Percentiles rank a stretch among this genome's conserved stretches.
phyloP scores from a whole-genome alignment of 2,113 vertebrate species.

The Picathartes gymnocephalus region DNA sequence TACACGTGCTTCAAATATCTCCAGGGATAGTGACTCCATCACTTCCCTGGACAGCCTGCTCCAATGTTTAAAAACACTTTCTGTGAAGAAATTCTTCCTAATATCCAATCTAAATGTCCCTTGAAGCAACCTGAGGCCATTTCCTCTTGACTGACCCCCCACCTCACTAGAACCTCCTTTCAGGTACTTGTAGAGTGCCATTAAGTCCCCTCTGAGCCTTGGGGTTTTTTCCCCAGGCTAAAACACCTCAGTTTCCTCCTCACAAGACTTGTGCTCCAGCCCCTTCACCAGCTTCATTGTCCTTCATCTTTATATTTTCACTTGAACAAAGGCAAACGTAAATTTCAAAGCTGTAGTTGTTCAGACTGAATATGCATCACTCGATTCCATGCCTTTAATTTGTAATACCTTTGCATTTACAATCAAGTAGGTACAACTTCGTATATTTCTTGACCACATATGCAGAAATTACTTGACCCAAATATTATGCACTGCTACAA shows the following conservation, averaged over 20 bases:
- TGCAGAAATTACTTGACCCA: background rate
- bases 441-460: background rate
- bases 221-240: background rate
- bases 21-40: background rate
- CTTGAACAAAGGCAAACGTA: background rate
- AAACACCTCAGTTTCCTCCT: background rate
- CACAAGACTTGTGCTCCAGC: background rate
- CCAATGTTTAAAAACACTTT: background rate
- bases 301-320: background rate
- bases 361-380: background rate
- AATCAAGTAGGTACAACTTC: background rate
- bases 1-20: rapidly evolving
- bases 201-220: background rate
- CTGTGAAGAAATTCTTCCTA: background rate
- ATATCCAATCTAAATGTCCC: background rate
- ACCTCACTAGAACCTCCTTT: background rate
- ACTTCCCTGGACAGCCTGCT: background rate
- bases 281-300: background rate
- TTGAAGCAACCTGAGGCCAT: background rate
- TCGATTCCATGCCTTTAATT: background rate
- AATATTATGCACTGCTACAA: background rate
- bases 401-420: background rate
- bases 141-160: background rate
- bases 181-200: background rate
- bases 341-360: background rate